Evolutionary conservation across 92 coral and sea anemone genomes (phyloP).

Genomic region (Porites rus): DNA sequence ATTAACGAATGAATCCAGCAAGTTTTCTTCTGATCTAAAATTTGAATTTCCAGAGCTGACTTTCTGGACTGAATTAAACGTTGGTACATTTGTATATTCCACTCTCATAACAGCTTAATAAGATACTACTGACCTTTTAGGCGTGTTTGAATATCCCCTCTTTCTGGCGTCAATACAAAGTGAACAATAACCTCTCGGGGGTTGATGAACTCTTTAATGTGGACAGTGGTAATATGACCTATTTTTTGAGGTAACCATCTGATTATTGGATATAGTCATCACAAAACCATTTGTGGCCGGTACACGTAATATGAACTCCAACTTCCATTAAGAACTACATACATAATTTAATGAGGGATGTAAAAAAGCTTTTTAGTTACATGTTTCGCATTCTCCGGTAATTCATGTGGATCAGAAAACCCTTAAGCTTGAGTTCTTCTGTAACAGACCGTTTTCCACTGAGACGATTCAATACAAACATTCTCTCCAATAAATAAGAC

Average conservation of each 20-base stretch:
- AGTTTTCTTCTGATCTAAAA: too few species aligned
- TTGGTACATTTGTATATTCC: too few species aligned
- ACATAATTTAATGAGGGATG: neutral
- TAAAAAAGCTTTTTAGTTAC: neutral
- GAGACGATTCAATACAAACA: too few species aligned
- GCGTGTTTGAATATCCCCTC: conserved; percentile 2
- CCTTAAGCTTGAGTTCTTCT: too few species aligned
- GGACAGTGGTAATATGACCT: conserved; percentile 1
- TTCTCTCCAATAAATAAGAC: too few species aligned
- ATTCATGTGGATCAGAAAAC: neutral
- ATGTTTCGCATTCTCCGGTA: neutral
- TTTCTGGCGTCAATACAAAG: conserved; percentile 10
- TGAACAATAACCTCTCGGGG: neutral
- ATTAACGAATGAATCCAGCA: too few species aligned
- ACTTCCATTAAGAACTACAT: neutral
- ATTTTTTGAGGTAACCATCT: too few species aligned
- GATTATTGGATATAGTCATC: neutral
- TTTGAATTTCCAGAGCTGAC: too few species aligned
- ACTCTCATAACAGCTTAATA: too few species aligned
- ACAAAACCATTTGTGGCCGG: neutral
- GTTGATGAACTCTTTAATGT: neutral
- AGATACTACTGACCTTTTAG: neutral
- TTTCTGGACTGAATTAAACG: too few species aligned
- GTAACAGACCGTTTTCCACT: too few species aligned
- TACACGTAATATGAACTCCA: neutral